Evolutionary conservation across 2,797 vertebrate species (phyloP).

Genomic region (Philypnodon macrostomus): DNA sequence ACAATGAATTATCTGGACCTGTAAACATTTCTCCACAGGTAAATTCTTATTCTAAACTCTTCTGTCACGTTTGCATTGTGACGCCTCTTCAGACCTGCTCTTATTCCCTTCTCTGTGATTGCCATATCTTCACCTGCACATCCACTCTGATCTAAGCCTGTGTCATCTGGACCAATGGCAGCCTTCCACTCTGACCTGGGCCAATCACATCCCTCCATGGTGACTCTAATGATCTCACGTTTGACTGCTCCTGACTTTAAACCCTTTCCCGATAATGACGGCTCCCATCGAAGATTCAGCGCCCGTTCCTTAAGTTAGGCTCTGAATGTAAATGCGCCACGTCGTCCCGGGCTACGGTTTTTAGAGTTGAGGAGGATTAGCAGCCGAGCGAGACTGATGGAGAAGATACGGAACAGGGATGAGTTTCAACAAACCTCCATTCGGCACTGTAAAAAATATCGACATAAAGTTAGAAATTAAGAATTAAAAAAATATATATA

Average conservation of each 20-base stretch:
- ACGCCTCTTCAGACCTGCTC: too few species aligned
- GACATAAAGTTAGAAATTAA: too few species aligned
- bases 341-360: slow-evolving; percentile 1
- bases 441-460: not conserved
- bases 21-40: too few species aligned
- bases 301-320: too few species aligned
- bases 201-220: not conserved
- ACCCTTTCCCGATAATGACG: not conserved
- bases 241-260: not conserved
- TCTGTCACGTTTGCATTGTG: too few species aligned
- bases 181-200: not conserved
- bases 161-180: not conserved
- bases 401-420: not conserved
- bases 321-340: slow-evolving; percentile 7
- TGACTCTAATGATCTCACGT: slow-evolving; percentile 1
- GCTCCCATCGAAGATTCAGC: not conserved
- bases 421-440: not conserved
- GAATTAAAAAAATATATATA: too few species aligned
- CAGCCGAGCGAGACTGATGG: slow-evolving; percentile 1
- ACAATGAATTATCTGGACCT: too few species aligned
- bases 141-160: too few species aligned
- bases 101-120: too few species aligned
- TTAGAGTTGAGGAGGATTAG: slow-evolving; percentile 2
- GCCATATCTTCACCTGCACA: too few species aligned
- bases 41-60: too few species aligned